Conservation (phyloP, 2,797 vertebrate species). For the Ispidina lecontei region DNA sequence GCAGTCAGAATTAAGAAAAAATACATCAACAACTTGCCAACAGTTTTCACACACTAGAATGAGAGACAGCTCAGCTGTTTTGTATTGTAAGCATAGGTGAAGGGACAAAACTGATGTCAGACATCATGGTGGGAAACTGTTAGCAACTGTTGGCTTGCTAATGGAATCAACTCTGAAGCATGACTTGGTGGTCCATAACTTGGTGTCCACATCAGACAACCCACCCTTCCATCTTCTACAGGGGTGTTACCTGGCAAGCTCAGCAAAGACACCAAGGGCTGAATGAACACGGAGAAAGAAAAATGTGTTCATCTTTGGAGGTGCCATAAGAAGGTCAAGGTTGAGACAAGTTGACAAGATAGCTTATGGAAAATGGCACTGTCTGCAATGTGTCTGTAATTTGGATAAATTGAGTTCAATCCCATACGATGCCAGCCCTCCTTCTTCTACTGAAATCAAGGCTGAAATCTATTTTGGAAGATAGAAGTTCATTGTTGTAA, state of each 20-base stretch:
- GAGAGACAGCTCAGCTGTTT: slow-evolving; percentile 9
- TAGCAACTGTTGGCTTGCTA: not conserved
- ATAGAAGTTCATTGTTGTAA: not conserved
- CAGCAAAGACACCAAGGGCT: not conserved
- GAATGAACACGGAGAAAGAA: not conserved
- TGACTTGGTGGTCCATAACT: not conserved
- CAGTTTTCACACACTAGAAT: not conserved
- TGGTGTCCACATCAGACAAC: not conserved
- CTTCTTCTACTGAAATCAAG: not conserved
- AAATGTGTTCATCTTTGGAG: slow-evolving; percentile 7
- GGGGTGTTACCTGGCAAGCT: not conserved
- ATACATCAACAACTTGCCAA: slow-evolving; percentile 31
- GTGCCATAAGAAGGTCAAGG: not conserved
- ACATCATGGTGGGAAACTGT: not conserved
- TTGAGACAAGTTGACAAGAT: not conserved
- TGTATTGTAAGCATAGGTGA: not conserved
- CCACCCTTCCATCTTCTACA: not conserved
- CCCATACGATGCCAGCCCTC: not conserved
- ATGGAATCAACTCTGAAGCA: not conserved
- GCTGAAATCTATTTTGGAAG: not conserved
- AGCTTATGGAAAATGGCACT: slow-evolving; percentile 26
- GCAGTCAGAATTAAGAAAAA: slow-evolving; percentile 31
- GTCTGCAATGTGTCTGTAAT: not conserved
- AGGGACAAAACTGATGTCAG: not conserved
- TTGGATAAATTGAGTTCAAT: slow-evolving; percentile 40